A percentile compares a stretch with the other conserved stretches of the same genome.
Evolutionary conservation across 1,140 invertebrate genomes (phyloP).

Genomic region (Eulimnadia texana): DNA sequence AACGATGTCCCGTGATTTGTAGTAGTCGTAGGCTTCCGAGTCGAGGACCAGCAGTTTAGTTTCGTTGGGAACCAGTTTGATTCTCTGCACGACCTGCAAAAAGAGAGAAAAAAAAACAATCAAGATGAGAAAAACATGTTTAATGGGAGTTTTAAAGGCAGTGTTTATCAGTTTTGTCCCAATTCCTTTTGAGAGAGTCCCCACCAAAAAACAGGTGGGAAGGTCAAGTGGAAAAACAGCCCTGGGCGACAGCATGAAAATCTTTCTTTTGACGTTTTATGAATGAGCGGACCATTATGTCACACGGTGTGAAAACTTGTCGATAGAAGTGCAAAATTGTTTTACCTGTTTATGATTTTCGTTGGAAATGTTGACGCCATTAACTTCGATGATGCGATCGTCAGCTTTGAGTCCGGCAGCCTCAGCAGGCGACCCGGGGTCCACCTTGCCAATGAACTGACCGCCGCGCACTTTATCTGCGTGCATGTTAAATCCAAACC

Average conservation of each 20-base stretch:
- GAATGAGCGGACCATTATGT: too few species aligned
- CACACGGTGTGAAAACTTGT: too few species aligned
- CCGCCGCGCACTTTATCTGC: constrained; percentile 76
- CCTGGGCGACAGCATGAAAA: too few species aligned
- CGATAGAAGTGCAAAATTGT: too few species aligned
- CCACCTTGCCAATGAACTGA: constrained; percentile 95
- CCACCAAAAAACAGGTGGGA: too few species aligned
- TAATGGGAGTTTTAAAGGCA: too few species aligned
- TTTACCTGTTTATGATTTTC: constrained; percentile 80
- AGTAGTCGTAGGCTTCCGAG: constrained; percentile 57
- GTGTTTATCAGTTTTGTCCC: too few species aligned
- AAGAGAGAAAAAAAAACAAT: not conserved
- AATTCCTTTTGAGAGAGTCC: too few species aligned
- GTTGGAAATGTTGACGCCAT: constrained; percentile 76
- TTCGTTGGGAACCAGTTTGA: constrained; percentile 75
- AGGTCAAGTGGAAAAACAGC: too few species aligned
- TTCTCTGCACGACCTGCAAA: constrained; percentile 65
- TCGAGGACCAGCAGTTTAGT: constrained; percentile 81
- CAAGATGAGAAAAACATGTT: not conserved
- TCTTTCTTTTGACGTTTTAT: too few species aligned
- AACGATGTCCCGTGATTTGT: constrained; percentile 47
- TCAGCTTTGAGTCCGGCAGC: constrained; percentile 72
- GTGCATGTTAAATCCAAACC: constrained; percentile 96
- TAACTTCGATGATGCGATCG: constrained; percentile 88
- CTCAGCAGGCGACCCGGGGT: constrained; percentile 80